Percentiles rank a stretch among this genome's conserved stretches.
Evolutionary conservation across 2,797 vertebrate species (phyloP).

Genomic region (Gorsachius magnificus): DNA sequence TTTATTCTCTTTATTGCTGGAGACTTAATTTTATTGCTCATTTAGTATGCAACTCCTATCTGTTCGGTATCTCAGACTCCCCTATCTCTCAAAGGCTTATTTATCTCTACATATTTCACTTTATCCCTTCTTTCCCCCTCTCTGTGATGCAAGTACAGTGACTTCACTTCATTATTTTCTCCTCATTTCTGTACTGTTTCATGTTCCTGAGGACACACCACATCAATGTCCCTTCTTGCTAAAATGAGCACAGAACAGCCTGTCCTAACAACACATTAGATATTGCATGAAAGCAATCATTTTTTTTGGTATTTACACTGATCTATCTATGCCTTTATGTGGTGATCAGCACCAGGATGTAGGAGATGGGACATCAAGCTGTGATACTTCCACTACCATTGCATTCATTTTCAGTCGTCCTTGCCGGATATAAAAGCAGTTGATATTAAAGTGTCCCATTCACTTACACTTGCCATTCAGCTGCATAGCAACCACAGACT

Average conservation of each 20-base stretch:
- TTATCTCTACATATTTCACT: neutral
- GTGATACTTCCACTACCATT: neutral
- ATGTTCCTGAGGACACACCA: neutral
- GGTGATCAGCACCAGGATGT: neutral
- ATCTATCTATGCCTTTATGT: neutral
- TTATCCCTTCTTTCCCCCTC: neutral
- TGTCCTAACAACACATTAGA: neutral
- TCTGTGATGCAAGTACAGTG: neutral
- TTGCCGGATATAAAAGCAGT: neutral
- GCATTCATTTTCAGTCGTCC: neutral
- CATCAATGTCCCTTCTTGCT: neutral
- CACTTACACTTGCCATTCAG: constrained; percentile 35
- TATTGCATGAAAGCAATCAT: neutral
- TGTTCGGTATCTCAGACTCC: neutral
- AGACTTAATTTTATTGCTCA: neutral
- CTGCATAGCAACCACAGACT: constrained; percentile 34
- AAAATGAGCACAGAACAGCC: neutral
- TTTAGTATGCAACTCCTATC: neutral
- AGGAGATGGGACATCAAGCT: neutral
- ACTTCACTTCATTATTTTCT: neutral
- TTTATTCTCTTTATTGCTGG: neutral
- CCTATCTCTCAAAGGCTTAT: neutral
- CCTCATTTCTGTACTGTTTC: neutral
- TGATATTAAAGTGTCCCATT: constrained; percentile 14
- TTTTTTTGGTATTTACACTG: neutral